Evolutionary conservation across 2,113 vertebrate genomes (phyloP).

Genomic region (Gadus chalcogrammus): DNA sequence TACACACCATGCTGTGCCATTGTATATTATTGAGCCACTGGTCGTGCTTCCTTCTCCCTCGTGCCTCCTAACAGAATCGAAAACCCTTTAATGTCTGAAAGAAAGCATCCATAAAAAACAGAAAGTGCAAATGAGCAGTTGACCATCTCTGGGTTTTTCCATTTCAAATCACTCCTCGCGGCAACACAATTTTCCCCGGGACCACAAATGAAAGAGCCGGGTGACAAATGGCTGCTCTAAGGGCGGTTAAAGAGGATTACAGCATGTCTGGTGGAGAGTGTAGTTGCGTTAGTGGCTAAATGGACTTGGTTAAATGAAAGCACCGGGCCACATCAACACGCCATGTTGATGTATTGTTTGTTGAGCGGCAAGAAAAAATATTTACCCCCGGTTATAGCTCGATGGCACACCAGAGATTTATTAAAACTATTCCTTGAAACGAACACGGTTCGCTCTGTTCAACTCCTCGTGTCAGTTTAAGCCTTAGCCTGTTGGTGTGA

Average conservation of each 20-base stretch:
- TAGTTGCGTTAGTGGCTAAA: not conserved
- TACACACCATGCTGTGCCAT: too few relatives aligned
- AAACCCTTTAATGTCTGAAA: not conserved
- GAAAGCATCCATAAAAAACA: too few relatives aligned
- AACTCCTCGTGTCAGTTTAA: not conserved
- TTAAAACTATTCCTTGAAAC: too few relatives aligned
- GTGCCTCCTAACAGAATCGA: conserved; percentile 24
- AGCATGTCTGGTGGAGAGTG: conserved; percentile 28
- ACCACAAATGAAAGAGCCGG: conserved; percentile 27
- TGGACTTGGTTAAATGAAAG: conserved; percentile 30
- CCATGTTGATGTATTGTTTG: conserved; percentile 57
- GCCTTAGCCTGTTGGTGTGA: conserved; percentile 11
- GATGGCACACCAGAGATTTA: not conserved
- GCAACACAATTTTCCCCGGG: conserved; percentile 44
- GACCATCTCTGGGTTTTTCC: not conserved
- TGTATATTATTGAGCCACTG: not conserved
- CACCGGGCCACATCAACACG: conserved; percentile 42
- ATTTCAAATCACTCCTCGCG: conserved; percentile 20
- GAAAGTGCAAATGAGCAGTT: too few relatives aligned
- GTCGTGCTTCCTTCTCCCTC: conserved; percentile 1
- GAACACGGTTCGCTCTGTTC: not conserved
- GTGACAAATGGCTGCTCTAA: conserved; percentile 66
- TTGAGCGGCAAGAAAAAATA: conserved; percentile 47
- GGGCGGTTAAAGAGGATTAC: conserved; percentile 63
- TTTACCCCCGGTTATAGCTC: conserved; percentile 29